These are phyloP conservation scores for Thymallus thymallus DNA, from an alignment of 2,113 vertebrate genomes.

Conservation along the genomic window DNA sequence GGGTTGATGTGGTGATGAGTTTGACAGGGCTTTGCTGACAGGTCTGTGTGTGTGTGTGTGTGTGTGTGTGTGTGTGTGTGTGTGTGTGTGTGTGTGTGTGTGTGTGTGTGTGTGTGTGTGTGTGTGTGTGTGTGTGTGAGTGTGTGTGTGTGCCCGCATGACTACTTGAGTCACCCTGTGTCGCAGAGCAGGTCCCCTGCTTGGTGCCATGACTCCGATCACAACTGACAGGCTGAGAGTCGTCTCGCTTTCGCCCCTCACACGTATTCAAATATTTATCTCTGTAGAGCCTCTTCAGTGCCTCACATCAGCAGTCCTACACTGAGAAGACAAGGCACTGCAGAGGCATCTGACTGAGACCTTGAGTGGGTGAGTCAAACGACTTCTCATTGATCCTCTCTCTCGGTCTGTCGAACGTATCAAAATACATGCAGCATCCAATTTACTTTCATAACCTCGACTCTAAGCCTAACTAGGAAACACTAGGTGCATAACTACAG, in stretches of 20 bases:
- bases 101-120: constrained; percentile 34
- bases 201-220: constrained; percentile 58
- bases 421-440: constrained; percentile 9
- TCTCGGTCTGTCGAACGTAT: not conserved
- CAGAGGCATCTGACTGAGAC: constrained; percentile 52
- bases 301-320: constrained; percentile 52
- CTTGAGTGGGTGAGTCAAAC: constrained; percentile 58
- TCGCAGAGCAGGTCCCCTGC: constrained; percentile 61
- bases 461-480: no score
- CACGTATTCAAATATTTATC: constrained; percentile 65
- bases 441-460: no score
- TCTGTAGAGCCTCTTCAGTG: not conserved
- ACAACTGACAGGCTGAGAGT: constrained; percentile 69
- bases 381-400: constrained; percentile 30
- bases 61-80: constrained; percentile 30
- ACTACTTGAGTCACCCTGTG: constrained; percentile 42
- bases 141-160: not conserved
- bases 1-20: constrained; percentile 65
- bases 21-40: constrained; percentile 69
- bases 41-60: constrained; percentile 39
- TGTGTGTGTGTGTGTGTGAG: constrained; percentile 26
- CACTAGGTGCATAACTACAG: no score
- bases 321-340: constrained; percentile 57
- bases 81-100: constrained; percentile 6
- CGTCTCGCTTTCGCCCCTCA: constrained; percentile 65